Base-by-base conservation (phyloP, 2,113 vertebrate genomes). In the Chaenogobius annularis region DNA sequence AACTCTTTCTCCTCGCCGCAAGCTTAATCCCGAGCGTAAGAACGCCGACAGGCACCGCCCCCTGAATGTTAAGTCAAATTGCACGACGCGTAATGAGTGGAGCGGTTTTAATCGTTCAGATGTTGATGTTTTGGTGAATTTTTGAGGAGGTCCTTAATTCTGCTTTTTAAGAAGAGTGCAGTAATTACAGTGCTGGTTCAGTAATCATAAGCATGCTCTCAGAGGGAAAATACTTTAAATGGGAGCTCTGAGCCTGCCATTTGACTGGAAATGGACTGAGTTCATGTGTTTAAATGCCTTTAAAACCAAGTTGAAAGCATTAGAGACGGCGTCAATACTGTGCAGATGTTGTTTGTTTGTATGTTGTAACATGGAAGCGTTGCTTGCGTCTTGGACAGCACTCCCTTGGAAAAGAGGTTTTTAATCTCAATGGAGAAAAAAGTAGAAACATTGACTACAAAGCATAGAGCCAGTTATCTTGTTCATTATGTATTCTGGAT, bases 41-140 rank as follows among this genome's bases (percentile, higher is more conserved):
- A 67, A 7, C 69, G 50, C 79, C 88, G 91, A 85, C 92, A 87
- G 90, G 78, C 66, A 67, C 1, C 52, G 54, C 31, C 82, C 80
- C 10, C 37, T 72, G 75, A 84, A 91, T 65, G 77, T 74, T 81
- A 75, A 68, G 69, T 73, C 71, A 90, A 79, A 89, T 82, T 74
- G 84, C 88, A 75, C 70, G 19, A 59, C 66, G 72, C 79, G 74
- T 83, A 77, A 87, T 23, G 73, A 84, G 68, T 40, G n/a, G 75
- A 71, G 66, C 19, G 14, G 46, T 79, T 82, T 85, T 78, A 83
- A 87, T 72, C 44, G 83, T 80, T 80, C 82, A 11, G 15, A 10
- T 52, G 26, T 26, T 71, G 52, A 70, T 23, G 1, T 23, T 47
- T 43, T 35, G 43, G 10, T n/a, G 13, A 7, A 23, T 59, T 83